phyloP scores from a whole-genome alignment of 2,797 vertebrate genomes.

The Synaphobranchus kaupii region DNA sequence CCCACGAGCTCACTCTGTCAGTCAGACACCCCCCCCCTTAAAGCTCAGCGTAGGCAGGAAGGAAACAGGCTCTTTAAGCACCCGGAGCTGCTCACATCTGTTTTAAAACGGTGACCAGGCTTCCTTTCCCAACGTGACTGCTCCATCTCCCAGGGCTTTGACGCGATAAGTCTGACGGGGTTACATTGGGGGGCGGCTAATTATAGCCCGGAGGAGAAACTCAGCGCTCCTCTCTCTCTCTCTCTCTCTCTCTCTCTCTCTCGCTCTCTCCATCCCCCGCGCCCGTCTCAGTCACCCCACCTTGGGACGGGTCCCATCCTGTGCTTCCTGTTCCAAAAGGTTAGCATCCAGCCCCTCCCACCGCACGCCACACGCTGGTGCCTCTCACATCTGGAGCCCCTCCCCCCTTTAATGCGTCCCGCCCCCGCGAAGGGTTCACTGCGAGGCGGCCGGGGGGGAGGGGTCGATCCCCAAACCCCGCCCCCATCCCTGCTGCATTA shows the following conservation, averaged over 20 bases:
- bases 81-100: conserved; percentile 57
- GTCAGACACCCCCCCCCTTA: not conserved
- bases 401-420: not conserved
- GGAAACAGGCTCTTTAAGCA: conserved; percentile 28
- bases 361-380: conserved; percentile 26
- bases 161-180: conserved; percentile 50
- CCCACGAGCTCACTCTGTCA: not conserved
- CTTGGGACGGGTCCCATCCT: not conserved
- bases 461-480: not conserved
- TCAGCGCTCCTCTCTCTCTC: not conserved
- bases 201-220: conserved; percentile 62
- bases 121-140: conserved; percentile 41
- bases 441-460: not conserved
- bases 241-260: not conserved
- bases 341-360: conserved; percentile 51
- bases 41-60: conserved; percentile 7
- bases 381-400: conserved; percentile 37
- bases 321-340: conserved; percentile 42
- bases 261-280: not conserved
- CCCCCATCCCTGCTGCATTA: not conserved
- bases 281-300: not conserved
- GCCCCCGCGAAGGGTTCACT: conserved; percentile 1
- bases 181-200: conserved; percentile 66
- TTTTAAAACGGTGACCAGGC: conserved; percentile 42
- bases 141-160: conserved; percentile 44